phyloP scores from a whole-genome alignment of 2,888 invertebrate species.

The Cyrtodaria siliqua region DNA sequence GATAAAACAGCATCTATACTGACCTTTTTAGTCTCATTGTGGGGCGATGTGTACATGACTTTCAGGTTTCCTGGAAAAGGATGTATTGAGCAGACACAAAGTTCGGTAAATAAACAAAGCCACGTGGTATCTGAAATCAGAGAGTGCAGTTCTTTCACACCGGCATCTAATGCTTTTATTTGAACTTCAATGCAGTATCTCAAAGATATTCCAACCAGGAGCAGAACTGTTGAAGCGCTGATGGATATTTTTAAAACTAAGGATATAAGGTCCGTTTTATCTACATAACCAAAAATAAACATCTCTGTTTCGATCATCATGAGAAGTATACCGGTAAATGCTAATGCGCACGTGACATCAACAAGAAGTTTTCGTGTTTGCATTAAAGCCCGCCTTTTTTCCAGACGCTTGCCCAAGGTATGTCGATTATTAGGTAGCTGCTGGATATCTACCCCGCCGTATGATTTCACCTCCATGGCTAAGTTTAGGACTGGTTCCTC shows the following conservation, averaged over 20 bases:
- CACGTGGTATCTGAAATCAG: conserved; percentile 70
- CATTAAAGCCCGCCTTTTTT: conserved; percentile 57
- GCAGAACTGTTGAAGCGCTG: conserved; percentile 69
- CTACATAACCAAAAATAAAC: conserved; percentile 60
- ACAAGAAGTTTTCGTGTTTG: conserved; percentile 69
- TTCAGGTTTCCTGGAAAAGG: conserved; percentile 77
- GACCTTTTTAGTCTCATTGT: conserved; percentile 53
- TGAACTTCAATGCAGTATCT: conserved; percentile 68
- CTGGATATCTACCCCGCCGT: conserved; percentile 39
- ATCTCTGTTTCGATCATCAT: conserved; percentile 80
- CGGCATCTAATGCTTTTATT: conserved; percentile 72
- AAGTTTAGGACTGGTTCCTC: conserved; percentile 24
- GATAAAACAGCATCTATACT: conserved; percentile 78
- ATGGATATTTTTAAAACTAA: conserved; percentile 70
- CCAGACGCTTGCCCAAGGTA: conserved; percentile 67
- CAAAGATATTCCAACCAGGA: conserved; percentile 72
- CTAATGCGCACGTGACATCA: conserved; percentile 71
- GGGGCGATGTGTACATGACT: conserved; percentile 63
- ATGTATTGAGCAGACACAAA: conserved; percentile 75
- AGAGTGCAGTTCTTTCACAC: conserved; percentile 74
- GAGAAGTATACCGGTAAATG: conserved; percentile 72
- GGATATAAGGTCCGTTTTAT: conserved; percentile 62
- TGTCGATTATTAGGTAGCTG: conserved; percentile 2
- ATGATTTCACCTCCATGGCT: conserved; percentile 28
- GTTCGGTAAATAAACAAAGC: conserved; percentile 65